Evolutionary conservation across 2,113 vertebrate genomes (phyloP).

Genomic region (Panthera tigris): DNA sequence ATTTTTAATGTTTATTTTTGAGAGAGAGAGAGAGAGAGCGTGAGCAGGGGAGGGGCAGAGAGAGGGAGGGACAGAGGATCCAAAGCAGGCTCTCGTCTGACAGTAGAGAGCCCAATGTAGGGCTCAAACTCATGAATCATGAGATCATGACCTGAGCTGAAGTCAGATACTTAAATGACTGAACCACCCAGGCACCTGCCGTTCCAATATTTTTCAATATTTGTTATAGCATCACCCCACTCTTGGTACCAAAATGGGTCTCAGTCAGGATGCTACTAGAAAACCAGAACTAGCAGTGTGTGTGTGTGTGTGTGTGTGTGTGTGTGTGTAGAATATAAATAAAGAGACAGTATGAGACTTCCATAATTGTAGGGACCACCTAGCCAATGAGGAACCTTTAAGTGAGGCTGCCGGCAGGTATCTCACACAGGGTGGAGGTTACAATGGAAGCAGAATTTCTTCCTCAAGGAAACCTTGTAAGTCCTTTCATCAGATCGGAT

Average conservation of each 20-base stretch:
- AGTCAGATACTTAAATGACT: too few relatives aligned
- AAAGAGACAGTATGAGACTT: background rate
- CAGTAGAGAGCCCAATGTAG: too few relatives aligned
- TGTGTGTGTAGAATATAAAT: background rate
- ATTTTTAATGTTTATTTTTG: background rate
- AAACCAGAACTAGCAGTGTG: background rate
- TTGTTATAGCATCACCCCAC: background rate
- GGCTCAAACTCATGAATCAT: too few relatives aligned
- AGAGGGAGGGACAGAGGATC: too few relatives aligned
- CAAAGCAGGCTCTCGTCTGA: too few relatives aligned
- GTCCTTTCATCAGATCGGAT: background rate
- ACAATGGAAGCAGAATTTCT: too few relatives aligned
- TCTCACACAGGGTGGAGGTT: rapidly evolving
- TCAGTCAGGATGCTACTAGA: background rate
- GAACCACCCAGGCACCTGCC: too few relatives aligned
- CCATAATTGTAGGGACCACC: rapidly evolving
- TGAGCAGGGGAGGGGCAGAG: too few relatives aligned
- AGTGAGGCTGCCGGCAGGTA: background rate
- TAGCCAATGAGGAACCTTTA: background rate
- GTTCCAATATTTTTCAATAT: background rate
- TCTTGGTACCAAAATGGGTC: background rate
- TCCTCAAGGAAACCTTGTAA: too few relatives aligned
- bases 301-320: background rate
- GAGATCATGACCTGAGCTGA: too few relatives aligned
- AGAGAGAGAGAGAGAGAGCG: too few relatives aligned